phyloP scores from a whole-genome alignment of 1,140 invertebrate species.

The Euwallacea similis region DNA sequence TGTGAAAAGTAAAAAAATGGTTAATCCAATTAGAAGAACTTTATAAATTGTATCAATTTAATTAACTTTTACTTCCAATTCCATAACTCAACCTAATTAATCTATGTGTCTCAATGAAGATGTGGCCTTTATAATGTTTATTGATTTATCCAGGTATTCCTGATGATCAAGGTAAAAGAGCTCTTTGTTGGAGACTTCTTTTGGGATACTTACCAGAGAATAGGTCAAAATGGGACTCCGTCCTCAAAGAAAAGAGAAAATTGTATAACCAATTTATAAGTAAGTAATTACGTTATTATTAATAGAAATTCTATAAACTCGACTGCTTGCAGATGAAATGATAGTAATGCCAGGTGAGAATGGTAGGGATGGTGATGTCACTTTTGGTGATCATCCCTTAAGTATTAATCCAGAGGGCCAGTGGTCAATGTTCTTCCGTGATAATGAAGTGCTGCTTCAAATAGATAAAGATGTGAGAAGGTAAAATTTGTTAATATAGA shows the following conservation, averaged over 20 bases:
- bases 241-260: slow-evolving; percentile 69
- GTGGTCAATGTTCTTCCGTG: slow-evolving; percentile 93
- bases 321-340: slow-evolving; percentile 68
- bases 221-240: slow-evolving; percentile 65
- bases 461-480: slow-evolving; percentile 95
- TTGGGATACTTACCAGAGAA: slow-evolving; percentile 78
- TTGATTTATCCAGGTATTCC: slow-evolving; percentile 67
- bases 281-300: slow-evolving; percentile 41
- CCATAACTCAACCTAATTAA: neutral
- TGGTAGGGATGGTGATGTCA: slow-evolving; percentile 60
- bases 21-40: neutral
- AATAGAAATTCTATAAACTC: neutral
- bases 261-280: slow-evolving; percentile 84
- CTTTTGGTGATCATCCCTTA: slow-evolving; percentile 81
- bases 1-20: too few species aligned
- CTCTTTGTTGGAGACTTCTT: slow-evolving; percentile 81
- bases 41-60: neutral
- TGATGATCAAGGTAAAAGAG: slow-evolving; percentile 74
- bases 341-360: slow-evolving; percentile 74
- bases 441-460: slow-evolving; percentile 94
- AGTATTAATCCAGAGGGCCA: slow-evolving; percentile 91
- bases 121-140: neutral
- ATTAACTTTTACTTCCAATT: neutral
- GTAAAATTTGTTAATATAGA: neutral
- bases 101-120: neutral